A percentile compares a stretch with the other conserved stretches of the same genome.
Evolutionary conservation across 2,797 vertebrate species (phyloP).

Genomic region (Pelobates cultripes): DNA sequence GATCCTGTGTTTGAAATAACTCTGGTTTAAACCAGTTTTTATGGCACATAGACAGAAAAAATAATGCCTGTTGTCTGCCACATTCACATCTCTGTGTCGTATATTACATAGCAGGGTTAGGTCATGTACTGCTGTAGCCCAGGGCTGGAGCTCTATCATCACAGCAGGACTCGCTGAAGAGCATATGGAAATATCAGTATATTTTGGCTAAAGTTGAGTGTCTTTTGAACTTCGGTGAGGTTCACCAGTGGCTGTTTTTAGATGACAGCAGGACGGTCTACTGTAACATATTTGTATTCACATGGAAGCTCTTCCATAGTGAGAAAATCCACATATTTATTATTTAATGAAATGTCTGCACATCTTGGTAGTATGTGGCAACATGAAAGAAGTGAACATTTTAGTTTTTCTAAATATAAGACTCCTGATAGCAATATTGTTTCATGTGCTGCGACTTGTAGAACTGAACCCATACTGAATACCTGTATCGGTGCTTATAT

Average conservation of each 20-base stretch:
- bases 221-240: constrained; percentile 72
- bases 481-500: neutral
- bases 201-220: constrained; percentile 72
- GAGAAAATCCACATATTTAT: constrained; percentile 34
- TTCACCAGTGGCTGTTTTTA: constrained; percentile 70
- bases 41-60: constrained; percentile 5
- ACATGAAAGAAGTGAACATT: neutral
- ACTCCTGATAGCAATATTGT: neutral
- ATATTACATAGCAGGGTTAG: constrained; percentile 61
- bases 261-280: constrained; percentile 65
- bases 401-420: neutral
- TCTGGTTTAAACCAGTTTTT: neutral
- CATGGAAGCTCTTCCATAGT: constrained; percentile 13
- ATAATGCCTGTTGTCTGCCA: constrained; percentile 9
- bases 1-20: too few species aligned
- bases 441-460: neutral
- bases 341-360: constrained; percentile 12
- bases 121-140: constrained; percentile 67
- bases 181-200: constrained; percentile 67
- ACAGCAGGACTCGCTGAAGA: constrained; percentile 71
- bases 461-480: neutral
- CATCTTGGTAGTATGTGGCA: neutral
- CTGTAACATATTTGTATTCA: constrained; percentile 61
- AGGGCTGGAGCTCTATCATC: constrained; percentile 74
- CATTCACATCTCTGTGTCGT: constrained; percentile 26